Evolutionary conservation across 2,888 invertebrate genomes (phyloP).

Genomic region (Pollenia labialis): DNA sequence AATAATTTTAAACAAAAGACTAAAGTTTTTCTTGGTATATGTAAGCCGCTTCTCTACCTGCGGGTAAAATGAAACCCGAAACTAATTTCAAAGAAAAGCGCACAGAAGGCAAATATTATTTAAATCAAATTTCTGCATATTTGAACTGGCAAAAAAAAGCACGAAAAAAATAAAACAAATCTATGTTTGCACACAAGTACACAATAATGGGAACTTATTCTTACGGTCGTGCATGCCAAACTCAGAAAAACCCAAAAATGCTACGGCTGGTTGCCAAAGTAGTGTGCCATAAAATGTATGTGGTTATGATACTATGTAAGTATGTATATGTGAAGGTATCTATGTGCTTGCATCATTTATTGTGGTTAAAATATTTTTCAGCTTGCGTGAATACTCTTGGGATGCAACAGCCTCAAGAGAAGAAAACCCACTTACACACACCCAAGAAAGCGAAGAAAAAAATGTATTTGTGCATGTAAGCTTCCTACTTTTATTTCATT

Average conservation of each 20-base stretch:
- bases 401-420: conserved; percentile 71
- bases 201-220: conserved; percentile 45
- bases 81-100: conserved; percentile 67
- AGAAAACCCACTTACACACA: not conserved
- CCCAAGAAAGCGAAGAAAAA: not conserved
- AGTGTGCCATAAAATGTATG: conserved; percentile 24
- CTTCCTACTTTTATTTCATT: conserved; percentile 49
- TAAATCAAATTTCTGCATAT: conserved; percentile 83
- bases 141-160: conserved; percentile 50
- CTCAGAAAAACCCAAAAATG: conserved; percentile 40
- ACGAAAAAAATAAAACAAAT: not conserved
- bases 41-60: conserved; percentile 60
- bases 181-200: not conserved
- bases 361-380: conserved; percentile 62
- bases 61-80: conserved; percentile 62
- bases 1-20: conserved; percentile 47
- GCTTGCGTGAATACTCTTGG: conserved; percentile 65
- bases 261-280: conserved; percentile 11
- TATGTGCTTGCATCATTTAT: conserved; percentile 55
- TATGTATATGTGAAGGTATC: not conserved
- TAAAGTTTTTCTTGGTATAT: conserved; percentile 65
- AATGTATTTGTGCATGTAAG: conserved; percentile 27
- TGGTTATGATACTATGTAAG: not conserved
- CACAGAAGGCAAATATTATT: conserved; percentile 75
- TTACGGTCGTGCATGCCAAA: conserved; percentile 63